A percentile compares a stretch with the other conserved stretches of the same genome.
Evolutionary conservation across 2,888 invertebrate species (phyloP).

Genomic region (Dysmachus trigonus): DNA sequence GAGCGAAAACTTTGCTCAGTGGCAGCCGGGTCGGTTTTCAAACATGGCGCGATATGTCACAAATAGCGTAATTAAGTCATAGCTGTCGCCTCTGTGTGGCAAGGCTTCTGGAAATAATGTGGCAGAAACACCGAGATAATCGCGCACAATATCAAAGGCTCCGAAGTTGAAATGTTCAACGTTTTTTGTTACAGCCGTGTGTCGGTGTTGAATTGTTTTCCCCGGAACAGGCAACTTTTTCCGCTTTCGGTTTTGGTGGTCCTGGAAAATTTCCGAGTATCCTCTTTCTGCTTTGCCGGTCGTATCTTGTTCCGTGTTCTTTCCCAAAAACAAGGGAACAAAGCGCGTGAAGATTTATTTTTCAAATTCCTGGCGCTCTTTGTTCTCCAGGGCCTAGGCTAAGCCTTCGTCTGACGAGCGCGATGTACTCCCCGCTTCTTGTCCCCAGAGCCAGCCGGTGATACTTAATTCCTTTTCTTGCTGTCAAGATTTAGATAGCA

Average conservation of each 20-base stretch:
- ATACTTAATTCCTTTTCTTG: constrained; percentile 6
- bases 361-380: not conserved
- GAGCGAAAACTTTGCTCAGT: not conserved
- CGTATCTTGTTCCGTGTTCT: not conserved
- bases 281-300: not conserved
- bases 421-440: not conserved
- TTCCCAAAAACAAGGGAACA: constrained; percentile 6
- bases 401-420: not conserved
- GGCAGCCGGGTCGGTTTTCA: not conserved
- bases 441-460: not conserved
- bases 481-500: constrained; percentile 23
- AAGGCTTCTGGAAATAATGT: not conserved
- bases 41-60: not conserved
- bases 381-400: not conserved
- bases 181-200: not conserved
- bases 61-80: constrained; percentile 1
- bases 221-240: not conserved
- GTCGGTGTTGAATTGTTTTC: not conserved
- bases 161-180: not conserved
- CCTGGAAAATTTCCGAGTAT: not conserved
- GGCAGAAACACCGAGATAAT: not conserved
- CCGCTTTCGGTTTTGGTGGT: not conserved
- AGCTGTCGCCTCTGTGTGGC: not conserved
- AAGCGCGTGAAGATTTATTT: constrained; percentile 9
- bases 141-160: not conserved